Evolutionary conservation across 1,140 invertebrate species (phyloP).

Genomic region (Drosophila mojavensis): DNA sequence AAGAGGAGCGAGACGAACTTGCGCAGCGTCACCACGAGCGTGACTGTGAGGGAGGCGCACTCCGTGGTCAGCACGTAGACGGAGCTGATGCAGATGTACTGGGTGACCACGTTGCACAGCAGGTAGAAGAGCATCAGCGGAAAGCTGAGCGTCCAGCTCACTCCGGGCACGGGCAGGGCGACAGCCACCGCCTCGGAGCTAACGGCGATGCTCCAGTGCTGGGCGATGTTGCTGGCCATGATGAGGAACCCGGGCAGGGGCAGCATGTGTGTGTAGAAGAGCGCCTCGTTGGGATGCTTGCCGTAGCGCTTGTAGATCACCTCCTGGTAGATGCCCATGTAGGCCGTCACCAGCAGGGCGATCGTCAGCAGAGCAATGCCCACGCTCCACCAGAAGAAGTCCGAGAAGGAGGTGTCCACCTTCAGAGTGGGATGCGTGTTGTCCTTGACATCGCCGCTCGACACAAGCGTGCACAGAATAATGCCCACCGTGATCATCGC

Average conservation of each 20-base stretch:
- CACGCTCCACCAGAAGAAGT: slow-evolving; percentile 91
- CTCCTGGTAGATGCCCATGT: slow-evolving; percentile 99
- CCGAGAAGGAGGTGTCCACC: slow-evolving; percentile 83
- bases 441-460: slow-evolving; percentile 85
- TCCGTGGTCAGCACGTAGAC: slow-evolving; percentile 97
- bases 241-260: slow-evolving; percentile 74
- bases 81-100: slow-evolving; percentile 97
- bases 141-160: slow-evolving; percentile 86
- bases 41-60: slow-evolving; percentile 97
- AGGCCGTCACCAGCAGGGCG: slow-evolving; percentile 96
- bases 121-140: slow-evolving; percentile 93
- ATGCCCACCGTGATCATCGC: slow-evolving; percentile 97
- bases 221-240: slow-evolving; percentile 89
- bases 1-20: slow-evolving; percentile 98
- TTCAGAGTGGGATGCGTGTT: slow-evolving; percentile 83
- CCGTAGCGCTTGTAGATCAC: slow-evolving; percentile 93
- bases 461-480: slow-evolving; percentile 95
- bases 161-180: slow-evolving; percentile 84
- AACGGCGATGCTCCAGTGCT: slow-evolving; percentile 87
- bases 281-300: slow-evolving; percentile 97
- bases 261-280: slow-evolving; percentile 91
- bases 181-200: slow-evolving; percentile 46
- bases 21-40: slow-evolving; percentile 96
- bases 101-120: slow-evolving; percentile 94
- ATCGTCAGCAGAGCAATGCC: slow-evolving; percentile 94